Conservation (phyloP, 2,888 invertebrate genomes). For the Ochlodes sylvanus region DNA sequence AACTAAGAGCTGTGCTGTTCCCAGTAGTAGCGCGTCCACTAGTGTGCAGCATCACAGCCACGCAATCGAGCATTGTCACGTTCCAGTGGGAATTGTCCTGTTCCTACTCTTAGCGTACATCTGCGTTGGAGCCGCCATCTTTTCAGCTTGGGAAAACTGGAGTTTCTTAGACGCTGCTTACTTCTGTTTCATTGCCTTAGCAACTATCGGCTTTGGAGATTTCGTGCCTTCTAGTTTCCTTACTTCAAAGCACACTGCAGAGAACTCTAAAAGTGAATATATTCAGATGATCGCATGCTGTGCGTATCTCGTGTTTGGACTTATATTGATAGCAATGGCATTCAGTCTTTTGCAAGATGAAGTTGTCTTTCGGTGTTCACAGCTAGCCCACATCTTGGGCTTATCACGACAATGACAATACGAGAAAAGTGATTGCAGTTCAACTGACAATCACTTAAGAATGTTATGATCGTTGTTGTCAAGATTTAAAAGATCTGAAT, state of each 20-base stretch:
- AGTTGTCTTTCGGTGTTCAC: slow-evolving; percentile 89
- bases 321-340: slow-evolving; percentile 93
- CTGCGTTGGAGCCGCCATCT: slow-evolving; percentile 90
- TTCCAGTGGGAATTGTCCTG: slow-evolving; percentile 84
- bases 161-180: slow-evolving; percentile 92
- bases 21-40: slow-evolving; percentile 70
- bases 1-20: slow-evolving; percentile 66
- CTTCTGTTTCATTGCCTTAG: slow-evolving; percentile 93
- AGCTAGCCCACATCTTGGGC: slow-evolving; percentile 89
- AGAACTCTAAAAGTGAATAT: slow-evolving; percentile 82
- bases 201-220: slow-evolving; percentile 93
- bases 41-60: slow-evolving; percentile 65
- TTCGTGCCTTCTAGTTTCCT: slow-evolving; percentile 87
- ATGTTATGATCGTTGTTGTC: slow-evolving; percentile 83
- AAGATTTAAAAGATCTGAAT: slow-evolving; percentile 55
- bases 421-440: slow-evolving; percentile 81
- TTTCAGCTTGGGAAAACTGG: slow-evolving; percentile 93
- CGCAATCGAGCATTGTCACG: slow-evolving; percentile 73
- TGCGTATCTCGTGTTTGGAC: slow-evolving; percentile 90
- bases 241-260: slow-evolving; percentile 72
- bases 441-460: slow-evolving; percentile 73
- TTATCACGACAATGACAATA: slow-evolving; percentile 86
- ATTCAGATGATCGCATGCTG: slow-evolving; percentile 92
- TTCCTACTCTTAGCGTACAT: slow-evolving; percentile 90
- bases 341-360: slow-evolving; percentile 94